These are phyloP conservation scores for Argyresthia goedartella DNA, from an alignment of 2,888 invertebrate species.

Conservation along the genomic window DNA sequence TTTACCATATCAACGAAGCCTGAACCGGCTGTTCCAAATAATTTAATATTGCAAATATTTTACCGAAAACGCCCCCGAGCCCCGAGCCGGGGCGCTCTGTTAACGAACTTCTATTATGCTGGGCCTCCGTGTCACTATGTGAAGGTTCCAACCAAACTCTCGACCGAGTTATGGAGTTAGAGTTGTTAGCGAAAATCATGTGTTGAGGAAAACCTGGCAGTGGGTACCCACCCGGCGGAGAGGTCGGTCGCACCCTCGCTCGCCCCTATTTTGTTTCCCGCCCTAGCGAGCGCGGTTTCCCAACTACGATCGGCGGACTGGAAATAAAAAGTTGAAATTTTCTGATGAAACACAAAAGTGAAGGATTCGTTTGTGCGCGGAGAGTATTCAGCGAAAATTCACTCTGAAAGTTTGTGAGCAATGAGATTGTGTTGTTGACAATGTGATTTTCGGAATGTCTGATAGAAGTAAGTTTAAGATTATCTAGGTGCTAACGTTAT, in stretches of 20 bases:
- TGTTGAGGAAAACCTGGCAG: conserved; percentile 45
- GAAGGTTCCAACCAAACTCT: conserved; percentile 65
- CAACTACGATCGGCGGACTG: too few relatives aligned
- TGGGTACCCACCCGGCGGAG: conserved; percentile 16
- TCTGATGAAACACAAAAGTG: neutral
- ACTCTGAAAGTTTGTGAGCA: too few relatives aligned
- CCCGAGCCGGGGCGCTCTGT: conserved; percentile 33
- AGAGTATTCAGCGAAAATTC: too few relatives aligned
- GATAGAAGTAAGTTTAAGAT: conserved; percentile 32
- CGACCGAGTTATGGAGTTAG: conserved; percentile 56
- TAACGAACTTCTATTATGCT: conserved; percentile 56
- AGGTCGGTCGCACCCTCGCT: conserved; percentile 24
- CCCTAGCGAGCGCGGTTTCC: neutral
- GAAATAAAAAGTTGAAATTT: too few relatives aligned
- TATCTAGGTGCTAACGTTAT: neutral
- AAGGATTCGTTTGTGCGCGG: neutral
- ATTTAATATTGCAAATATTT: conserved; percentile 56
- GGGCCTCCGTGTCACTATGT: conserved; percentile 60
- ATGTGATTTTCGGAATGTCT: conserved; percentile 54
- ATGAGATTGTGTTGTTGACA: too few relatives aligned
- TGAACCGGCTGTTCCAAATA: conserved; percentile 29
- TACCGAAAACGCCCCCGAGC: conserved; percentile 38
- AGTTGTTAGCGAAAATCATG: conserved; percentile 60
- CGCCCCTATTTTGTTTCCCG: neutral
- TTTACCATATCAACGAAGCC: conserved; percentile 24